Evolutionary conservation across 2,113 vertebrate genomes (phyloP).

Genomic region (Pelusios castaneus): DNA sequence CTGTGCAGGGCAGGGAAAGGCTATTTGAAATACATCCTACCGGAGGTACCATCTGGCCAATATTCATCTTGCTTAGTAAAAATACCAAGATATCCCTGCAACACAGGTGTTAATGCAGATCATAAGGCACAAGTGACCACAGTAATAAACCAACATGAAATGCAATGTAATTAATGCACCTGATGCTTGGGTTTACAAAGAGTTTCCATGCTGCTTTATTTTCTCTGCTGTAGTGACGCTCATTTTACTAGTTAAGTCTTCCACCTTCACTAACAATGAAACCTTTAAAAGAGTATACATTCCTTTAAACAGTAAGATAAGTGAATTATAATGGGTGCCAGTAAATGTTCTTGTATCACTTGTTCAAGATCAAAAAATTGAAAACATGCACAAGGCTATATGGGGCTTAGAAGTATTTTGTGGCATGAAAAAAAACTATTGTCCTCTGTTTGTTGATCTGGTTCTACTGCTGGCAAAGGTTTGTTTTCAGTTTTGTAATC

Average conservation of each 20-base stretch:
- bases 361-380: not conserved
- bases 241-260: conserved; percentile 28
- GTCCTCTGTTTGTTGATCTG: conserved; percentile 33
- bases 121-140: conserved; percentile 66
- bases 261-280: not conserved
- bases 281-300: conserved; percentile 28
- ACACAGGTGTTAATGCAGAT: conserved; percentile 76
- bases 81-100: conserved; percentile 63
- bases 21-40: conserved; percentile 68
- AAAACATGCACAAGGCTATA: not conserved
- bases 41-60: conserved; percentile 79
- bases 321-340: not conserved
- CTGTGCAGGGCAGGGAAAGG: conserved; percentile 53
- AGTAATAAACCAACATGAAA: conserved; percentile 71
- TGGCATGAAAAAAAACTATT: conserved; percentile 57
- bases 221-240: not conserved
- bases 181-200: conserved; percentile 62
- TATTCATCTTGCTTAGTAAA: conserved; percentile 76
- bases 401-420: conserved; percentile 28
- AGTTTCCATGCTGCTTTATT: conserved; percentile 51
- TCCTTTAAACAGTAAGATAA: conserved; percentile 29
- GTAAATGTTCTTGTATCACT: conserved; percentile 28
- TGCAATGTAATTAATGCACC: conserved; percentile 76
- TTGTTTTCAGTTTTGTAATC: conserved; percentile 35
- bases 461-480: conserved; percentile 26